Percentiles rank a stretch among this genome's conserved stretches.
These are phyloP conservation scores for Resseliella maxima DNA, from an alignment of 2,888 invertebrate species.

Conservation along the genomic window DNA sequence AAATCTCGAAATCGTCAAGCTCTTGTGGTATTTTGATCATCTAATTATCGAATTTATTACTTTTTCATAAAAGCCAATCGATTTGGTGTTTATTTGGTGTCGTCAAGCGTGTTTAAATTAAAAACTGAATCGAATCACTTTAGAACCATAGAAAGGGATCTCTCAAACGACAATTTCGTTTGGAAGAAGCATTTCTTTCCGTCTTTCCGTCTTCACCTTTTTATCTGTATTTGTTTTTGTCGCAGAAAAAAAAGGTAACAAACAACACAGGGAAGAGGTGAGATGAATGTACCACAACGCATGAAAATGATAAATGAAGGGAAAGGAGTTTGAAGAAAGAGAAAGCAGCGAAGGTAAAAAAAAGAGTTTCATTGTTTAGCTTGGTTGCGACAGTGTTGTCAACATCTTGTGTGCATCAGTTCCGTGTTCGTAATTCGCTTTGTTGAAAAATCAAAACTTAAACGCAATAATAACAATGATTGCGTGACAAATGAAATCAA, in stretches of 20 bases:
- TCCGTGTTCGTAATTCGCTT: slow-evolving; percentile 28
- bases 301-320: not conserved
- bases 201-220: not conserved
- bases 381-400: not conserved
- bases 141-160: not conserved
- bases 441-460: slow-evolving; percentile 41
- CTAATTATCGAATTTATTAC: slow-evolving; percentile 53
- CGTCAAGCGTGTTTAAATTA: slow-evolving; percentile 17
- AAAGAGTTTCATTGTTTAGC: not conserved
- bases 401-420: slow-evolving; percentile 47
- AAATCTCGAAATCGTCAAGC: not conserved
- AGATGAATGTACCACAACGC: not conserved
- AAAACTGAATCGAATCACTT: not conserved
- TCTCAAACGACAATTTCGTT: not conserved
- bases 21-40: slow-evolving; percentile 2
- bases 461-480: slow-evolving; percentile 53
- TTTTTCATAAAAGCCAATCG: slow-evolving; percentile 12
- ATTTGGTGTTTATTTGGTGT: slow-evolving; percentile 47
- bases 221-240: slow-evolving; percentile 37
- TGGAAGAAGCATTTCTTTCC: not conserved
- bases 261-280: not conserved
- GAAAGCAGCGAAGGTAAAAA: not conserved
- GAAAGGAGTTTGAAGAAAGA: not conserved
- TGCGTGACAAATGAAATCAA: slow-evolving; percentile 54
- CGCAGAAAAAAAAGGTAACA: slow-evolving; percentile 18